Percentiles rank a stretch among this genome's conserved stretches.
phyloP scores from a whole-genome alignment of 2,113 vertebrate genomes.

The Otocyon megalotis region DNA sequence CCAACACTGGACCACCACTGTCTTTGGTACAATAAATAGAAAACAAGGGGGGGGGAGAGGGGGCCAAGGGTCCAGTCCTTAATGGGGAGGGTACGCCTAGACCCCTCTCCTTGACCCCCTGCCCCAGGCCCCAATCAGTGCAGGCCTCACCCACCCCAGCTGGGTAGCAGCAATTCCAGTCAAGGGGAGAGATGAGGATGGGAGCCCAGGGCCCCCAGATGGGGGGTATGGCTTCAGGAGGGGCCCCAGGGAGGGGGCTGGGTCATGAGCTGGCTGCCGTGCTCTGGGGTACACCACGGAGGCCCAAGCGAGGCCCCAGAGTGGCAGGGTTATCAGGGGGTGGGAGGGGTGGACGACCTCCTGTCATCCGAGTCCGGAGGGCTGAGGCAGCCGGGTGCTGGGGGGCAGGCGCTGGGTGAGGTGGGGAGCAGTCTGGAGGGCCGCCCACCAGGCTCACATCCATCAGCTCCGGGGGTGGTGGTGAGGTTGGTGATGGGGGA shows the following conservation, averaged over 20 bases:
- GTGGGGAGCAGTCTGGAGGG: conserved; percentile 82
- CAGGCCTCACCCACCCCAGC: conserved; percentile 83
- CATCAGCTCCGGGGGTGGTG: conserved; percentile 86
- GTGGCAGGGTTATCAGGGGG: conserved; percentile 81
- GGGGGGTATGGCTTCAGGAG: conserved; percentile 83
- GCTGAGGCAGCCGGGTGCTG: conserved; percentile 92
- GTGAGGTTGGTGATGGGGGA: conserved; percentile 86
- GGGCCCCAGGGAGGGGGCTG: conserved; percentile 86
- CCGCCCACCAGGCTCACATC: conserved; percentile 89
- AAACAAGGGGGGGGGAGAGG: conserved; percentile 73
- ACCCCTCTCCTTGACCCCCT: conserved; percentile 78
- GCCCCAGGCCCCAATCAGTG: conserved; percentile 83
- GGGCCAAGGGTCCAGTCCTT: conserved; percentile 74
- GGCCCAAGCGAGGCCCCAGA: conserved; percentile 88
- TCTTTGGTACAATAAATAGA: conserved; percentile 89
- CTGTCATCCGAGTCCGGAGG: conserved; percentile 96
- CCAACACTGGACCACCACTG: conserved; percentile 79
- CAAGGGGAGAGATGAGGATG: conserved; percentile 83
- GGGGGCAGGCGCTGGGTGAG: conserved; percentile 82
- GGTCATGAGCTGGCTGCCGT: conserved; percentile 96
- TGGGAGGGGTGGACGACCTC: conserved; percentile 83
- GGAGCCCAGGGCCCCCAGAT: conserved; percentile 82
- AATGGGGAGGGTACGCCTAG: conserved; percentile 61
- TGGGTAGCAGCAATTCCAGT: conserved; percentile 87
- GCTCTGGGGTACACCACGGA: conserved; percentile 89